Evolutionary conservation across 2,888 invertebrate species (phyloP).

Genomic region (Stegophylla sp.): DNA sequence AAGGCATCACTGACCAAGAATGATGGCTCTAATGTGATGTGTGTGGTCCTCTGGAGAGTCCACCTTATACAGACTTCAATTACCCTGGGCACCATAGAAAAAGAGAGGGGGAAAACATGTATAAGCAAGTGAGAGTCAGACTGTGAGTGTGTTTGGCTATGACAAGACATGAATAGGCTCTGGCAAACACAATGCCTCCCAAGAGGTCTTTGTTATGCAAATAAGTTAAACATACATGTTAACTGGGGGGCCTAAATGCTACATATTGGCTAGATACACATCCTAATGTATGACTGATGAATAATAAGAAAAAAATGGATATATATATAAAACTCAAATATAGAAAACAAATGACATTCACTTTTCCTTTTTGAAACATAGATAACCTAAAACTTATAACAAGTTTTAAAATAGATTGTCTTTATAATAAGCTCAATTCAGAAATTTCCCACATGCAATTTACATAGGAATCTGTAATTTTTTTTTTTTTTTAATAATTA

Average conservation of each 20-base stretch:
- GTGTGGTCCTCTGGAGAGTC: slow-evolving; percentile 54
- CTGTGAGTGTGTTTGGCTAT: slow-evolving; percentile 38
- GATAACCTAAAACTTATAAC: slow-evolving; percentile 32
- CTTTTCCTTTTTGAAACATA: slow-evolving; percentile 22
- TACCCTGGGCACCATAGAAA: slow-evolving; percentile 43
- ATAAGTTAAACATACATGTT: slow-evolving; percentile 53
- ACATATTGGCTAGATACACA: slow-evolving; percentile 47
- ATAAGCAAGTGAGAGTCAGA: slow-evolving; percentile 41
- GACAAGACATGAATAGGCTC: slow-evolving; percentile 53
- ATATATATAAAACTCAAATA: background rate
- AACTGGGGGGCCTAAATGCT: slow-evolving; percentile 44
- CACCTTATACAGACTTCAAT: slow-evolving; percentile 56
- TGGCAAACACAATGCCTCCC: slow-evolving; percentile 56
- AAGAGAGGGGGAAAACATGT: slow-evolving; percentile 5
- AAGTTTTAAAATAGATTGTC: too few relatives aligned
- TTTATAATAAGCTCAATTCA: too few relatives aligned
- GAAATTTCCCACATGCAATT: too few relatives aligned
- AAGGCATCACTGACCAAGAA: slow-evolving; percentile 55
- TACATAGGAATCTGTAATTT: too few relatives aligned
- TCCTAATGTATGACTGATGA: background rate
- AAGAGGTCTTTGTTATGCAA: slow-evolving; percentile 59
- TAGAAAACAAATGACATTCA: background rate
- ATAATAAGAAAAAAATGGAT: background rate
- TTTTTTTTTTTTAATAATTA: too few relatives aligned
- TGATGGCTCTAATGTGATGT: slow-evolving; percentile 47